phyloP scores from a whole-genome alignment of 92 coral and sea anemone genomes.

The Epizoanthus rinbou region DNA sequence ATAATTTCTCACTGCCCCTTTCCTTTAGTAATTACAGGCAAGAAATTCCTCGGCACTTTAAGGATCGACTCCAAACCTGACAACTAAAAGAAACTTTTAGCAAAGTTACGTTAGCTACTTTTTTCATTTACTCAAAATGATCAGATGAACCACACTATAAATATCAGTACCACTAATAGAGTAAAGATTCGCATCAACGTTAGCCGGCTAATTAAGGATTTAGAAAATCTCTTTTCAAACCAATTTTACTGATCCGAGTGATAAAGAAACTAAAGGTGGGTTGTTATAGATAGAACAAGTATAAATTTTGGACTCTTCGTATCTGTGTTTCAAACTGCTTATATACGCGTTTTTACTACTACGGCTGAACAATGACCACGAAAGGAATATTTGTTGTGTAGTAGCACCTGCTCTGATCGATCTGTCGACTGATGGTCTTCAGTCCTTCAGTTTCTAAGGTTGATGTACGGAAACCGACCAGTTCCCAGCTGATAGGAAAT shows the following conservation, averaged over 20 bases:
- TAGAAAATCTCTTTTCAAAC: neutral
- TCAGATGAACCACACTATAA: neutral
- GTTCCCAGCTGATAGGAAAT: too few relatives aligned
- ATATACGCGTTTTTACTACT: neutral
- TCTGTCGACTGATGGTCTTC: neutral
- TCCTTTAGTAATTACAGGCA: neutral
- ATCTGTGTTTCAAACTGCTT: neutral
- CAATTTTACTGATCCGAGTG: neutral
- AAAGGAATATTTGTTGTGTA: neutral
- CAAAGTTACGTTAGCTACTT: neutral
- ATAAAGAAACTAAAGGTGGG: neutral
- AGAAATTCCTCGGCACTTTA: conserved; percentile 3
- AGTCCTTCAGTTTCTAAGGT: neutral
- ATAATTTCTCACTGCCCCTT: neutral
- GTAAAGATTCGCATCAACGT: neutral
- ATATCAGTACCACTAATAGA: neutral
- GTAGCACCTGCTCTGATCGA: conserved; percentile 2
- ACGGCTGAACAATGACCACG: neutral
- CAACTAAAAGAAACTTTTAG: neutral
- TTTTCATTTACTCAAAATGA: neutral
- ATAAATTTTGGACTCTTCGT: neutral
- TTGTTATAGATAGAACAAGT: neutral
- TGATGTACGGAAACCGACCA: too few relatives aligned
- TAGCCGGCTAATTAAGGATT: conserved; percentile 14
- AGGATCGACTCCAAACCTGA: neutral